Percentiles rank a stretch among this genome's conserved stretches.
Conservation (phyloP, 1,140 invertebrate genomes). For the Melipona quadrifasciata region DNA sequence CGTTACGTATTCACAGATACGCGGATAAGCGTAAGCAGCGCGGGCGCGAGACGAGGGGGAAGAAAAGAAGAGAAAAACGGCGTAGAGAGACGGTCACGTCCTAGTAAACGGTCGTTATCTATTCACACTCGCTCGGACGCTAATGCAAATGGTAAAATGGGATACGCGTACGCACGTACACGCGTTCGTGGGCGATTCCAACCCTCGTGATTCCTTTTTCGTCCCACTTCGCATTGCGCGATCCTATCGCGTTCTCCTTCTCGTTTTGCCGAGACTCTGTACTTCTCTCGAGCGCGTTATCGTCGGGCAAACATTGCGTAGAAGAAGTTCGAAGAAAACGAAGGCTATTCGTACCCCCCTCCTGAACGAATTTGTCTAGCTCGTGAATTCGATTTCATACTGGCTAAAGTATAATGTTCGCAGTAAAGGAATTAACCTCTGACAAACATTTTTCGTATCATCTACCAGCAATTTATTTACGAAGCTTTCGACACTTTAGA, state of each 20-base stretch:
- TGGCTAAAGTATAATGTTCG: too few species aligned
- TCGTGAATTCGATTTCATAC: too few species aligned
- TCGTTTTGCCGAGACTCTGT: background rate
- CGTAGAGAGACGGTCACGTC: slow-evolving; percentile 8
- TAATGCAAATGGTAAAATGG: slow-evolving; percentile 53
- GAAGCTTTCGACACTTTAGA: too few species aligned
- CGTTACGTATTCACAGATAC: slow-evolving; percentile 52
- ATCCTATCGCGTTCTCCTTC: background rate
- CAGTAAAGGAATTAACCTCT: too few species aligned
- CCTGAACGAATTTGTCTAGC: too few species aligned
- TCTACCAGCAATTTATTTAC: too few species aligned
- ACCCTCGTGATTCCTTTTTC: slow-evolving; percentile 39
- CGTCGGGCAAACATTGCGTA: too few species aligned
- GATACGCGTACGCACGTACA: slow-evolving; percentile 4
- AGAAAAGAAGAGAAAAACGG: background rate
- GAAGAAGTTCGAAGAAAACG: too few species aligned
- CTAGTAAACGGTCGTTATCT: slow-evolving; percentile 57
- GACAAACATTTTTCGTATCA: too few species aligned
- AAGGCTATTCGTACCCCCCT: too few species aligned
- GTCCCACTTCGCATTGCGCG: background rate
- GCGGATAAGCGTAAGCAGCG: slow-evolving; percentile 45
- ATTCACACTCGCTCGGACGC: slow-evolving; percentile 54
- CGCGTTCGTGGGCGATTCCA: background rate
- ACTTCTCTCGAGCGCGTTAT: background rate
- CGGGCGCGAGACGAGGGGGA: background rate